phyloP scores from a whole-genome alignment of 2,113 vertebrate genomes.

The Clarias gariepinus region DNA sequence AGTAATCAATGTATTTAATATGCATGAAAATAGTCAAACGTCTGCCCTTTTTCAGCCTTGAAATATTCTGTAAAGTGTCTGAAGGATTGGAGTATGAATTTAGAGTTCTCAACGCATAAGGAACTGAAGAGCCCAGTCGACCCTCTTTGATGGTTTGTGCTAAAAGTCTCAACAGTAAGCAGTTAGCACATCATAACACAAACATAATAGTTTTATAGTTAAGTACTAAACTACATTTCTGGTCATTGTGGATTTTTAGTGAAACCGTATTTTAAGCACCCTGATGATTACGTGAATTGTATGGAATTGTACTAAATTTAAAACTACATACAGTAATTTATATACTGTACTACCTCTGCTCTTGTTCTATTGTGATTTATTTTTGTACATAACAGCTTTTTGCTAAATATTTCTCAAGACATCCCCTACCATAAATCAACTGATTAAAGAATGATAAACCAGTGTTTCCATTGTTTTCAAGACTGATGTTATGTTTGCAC shows the following conservation, averaged over 20 bases:
- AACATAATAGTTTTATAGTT: neutral
- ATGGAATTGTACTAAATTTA: conserved; percentile 77
- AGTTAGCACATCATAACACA: neutral
- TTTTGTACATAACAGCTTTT: neutral
- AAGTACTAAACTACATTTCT: neutral
- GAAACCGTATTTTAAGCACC: conserved; percentile 75
- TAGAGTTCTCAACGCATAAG: conserved; percentile 82
- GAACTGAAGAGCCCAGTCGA: conserved; percentile 78
- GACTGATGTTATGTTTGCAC: conserved; percentile 72
- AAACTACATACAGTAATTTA: conserved; percentile 68
- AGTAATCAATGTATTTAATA: neutral
- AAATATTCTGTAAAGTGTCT: conserved; percentile 74
- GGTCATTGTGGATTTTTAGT: conserved; percentile 63
- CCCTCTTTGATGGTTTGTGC: conserved; percentile 77
- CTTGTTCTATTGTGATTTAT: neutral
- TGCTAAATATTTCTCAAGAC: conserved; percentile 57
- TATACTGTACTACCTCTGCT: neutral
- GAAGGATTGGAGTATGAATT: conserved; percentile 85
- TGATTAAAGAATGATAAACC: conserved; percentile 83
- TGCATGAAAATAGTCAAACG: neutral
- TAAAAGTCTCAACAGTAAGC: conserved; percentile 82
- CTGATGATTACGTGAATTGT: conserved; percentile 74
- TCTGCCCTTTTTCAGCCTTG: conserved; percentile 62
- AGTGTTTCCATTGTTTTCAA: conserved; percentile 70
- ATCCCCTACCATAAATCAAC: conserved; percentile 75